Base-by-base conservation (phyloP, 2,888 invertebrate species). In the Lysandra bellargus region DNA sequence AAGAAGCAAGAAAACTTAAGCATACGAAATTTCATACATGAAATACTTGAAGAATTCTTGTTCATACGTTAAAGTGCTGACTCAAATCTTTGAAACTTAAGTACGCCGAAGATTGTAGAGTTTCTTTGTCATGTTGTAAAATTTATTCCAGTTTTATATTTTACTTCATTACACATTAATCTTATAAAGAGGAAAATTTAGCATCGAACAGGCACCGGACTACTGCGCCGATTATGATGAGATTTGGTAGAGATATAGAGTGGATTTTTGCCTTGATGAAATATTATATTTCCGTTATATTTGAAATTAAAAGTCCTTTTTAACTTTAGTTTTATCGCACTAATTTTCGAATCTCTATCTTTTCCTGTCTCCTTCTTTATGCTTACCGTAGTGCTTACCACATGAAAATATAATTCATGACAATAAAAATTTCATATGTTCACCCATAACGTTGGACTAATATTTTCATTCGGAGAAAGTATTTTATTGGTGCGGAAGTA, bases 401-500 rank as follows among this genome's bases (percentile, higher is more conserved):
- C 64, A n/a, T n/a, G 23, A 61, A 61, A 23, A 23, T 61, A 61
- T 30, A 69, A 23, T 61, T 61, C 61, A 23, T 61, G 30, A 61
- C 64, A 30, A 0, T 64, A 64, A 64, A 23, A 64, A 64, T 2
- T 64, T 9, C 30, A 64, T 64, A 69, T 33, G 14, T 6, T 7
- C n/a, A 23, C 14, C 14, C 12, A 17, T 69, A 17, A 69, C 33
- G 6, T 37, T 69, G 33, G 30, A 69, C 69, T 37, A 69, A 69
- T 33, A 69, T 69, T 69, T 33, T 69, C 69, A 69, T 69, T 69
- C 69, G 69, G 17, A 37, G 69, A 69, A 69, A 69, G 14, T 69
- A 69, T 69, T 69, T 69, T 69, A 69, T 69, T 69, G 33, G 33
- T 6, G 30, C 69, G 69, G 69, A 69, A 69, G 69, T 69, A 69